Evolutionary conservation across 2,888 invertebrate species (phyloP).

Genomic region (Exocentrus adspersus): DNA sequence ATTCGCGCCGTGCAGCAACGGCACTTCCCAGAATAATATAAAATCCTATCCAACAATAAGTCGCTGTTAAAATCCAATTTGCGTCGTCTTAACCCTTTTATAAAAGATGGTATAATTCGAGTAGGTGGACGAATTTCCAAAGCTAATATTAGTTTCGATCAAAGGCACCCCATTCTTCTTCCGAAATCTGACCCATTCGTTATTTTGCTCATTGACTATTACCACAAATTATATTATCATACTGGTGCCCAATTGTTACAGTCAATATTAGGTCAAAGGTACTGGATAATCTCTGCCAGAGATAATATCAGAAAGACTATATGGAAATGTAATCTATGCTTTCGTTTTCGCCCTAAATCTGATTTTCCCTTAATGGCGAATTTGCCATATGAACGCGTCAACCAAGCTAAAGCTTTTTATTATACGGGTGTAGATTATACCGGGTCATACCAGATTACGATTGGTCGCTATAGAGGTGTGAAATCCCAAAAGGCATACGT

Average conservation of each 20-base stretch:
- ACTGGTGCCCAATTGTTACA: neutral
- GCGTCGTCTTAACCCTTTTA: neutral
- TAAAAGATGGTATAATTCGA: neutral
- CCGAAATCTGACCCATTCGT: neutral
- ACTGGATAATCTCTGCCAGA: slow-evolving; percentile 16
- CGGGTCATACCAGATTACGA: too few species aligned
- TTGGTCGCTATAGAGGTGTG: too few species aligned
- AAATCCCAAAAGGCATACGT: too few species aligned
- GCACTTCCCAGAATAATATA: neutral
- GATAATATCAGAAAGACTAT: slow-evolving; percentile 2
- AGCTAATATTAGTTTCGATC: neutral
- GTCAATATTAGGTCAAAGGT: slow-evolving; percentile 7
- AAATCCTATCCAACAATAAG: neutral
- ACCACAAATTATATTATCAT: neutral
- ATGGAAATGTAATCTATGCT: slow-evolving; percentile 15
- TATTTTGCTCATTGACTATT: neutral
- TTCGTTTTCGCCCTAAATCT: slow-evolving; percentile 17
- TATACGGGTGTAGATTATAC: too few species aligned
- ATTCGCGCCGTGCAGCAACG: neutral
- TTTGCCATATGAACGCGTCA: neutral
- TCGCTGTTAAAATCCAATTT: neutral
- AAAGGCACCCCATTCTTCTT: neutral
- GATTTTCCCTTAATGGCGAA: slow-evolving; percentile 13
- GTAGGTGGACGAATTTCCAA: neutral
- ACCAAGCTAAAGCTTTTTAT: slow-evolving; percentile 18